Conservation (phyloP, 1,140 invertebrate species). For the Nephila pilipes region DNA sequence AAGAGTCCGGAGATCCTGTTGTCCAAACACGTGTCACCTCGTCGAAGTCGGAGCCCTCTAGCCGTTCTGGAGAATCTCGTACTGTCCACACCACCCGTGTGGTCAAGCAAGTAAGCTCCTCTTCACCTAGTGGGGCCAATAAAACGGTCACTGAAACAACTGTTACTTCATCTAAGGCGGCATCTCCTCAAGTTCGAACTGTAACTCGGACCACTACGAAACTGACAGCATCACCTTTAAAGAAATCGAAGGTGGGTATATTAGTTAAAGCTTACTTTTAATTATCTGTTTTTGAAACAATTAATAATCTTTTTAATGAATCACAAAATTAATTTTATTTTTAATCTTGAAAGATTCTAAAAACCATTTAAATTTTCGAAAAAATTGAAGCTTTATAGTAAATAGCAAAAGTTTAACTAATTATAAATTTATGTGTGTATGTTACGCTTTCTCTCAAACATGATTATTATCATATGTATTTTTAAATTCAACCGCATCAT, state of each 20-base stretch:
- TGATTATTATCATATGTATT: no score
- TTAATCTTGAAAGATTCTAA: no score
- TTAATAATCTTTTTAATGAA: no score
- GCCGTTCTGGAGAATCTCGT: neutral
- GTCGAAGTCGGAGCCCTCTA: neutral
- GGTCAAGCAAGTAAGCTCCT: conserved; percentile 37
- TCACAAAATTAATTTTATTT: no score
- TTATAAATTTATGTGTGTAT: no score
- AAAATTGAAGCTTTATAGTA: no score
- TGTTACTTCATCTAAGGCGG: conserved; percentile 57
- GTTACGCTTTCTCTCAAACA: no score
- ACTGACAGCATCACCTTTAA: conserved; percentile 20
- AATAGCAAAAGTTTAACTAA: no score
- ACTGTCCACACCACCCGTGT: conserved; percentile 59
- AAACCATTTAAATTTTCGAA: no score
- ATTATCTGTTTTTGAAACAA: no score
- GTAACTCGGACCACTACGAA: conserved; percentile 71
- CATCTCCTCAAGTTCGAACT: conserved; percentile 67
- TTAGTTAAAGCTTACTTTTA: no score
- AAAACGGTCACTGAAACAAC: conserved; percentile 71
- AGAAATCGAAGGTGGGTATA: conserved; percentile 51
- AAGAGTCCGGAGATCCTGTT: neutral
- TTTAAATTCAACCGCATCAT: no score
- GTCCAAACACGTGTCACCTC: conserved; percentile 13
- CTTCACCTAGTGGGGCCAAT: conserved; percentile 19